Conservation (phyloP, 2,113 vertebrate species). For the Suricata suricatta region DNA sequence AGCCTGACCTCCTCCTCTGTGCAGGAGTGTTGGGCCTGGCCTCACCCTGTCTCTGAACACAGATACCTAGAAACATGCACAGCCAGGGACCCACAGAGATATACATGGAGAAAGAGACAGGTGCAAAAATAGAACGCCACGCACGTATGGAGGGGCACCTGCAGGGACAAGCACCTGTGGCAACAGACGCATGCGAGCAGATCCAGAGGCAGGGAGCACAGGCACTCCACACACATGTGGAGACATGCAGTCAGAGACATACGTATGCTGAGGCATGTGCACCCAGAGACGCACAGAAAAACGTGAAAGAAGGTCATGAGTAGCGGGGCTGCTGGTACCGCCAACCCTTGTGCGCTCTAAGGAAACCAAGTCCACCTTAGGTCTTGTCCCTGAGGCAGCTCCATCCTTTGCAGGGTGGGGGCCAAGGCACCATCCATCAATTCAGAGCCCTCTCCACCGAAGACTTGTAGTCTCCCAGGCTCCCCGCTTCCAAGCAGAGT, state of each 20-base stretch:
- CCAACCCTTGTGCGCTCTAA: neutral
- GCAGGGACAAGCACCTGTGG: constrained; percentile 69
- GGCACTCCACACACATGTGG: neutral
- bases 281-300: neutral
- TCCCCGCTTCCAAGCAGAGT: constrained; percentile 37
- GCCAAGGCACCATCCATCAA: neutral
- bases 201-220: neutral
- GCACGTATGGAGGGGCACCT: constrained; percentile 44
- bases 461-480: neutral
- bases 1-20: neutral
- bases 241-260: neutral
- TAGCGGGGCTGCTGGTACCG: neutral
- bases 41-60: neutral
- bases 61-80: constrained; percentile 39
- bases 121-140: constrained; percentile 62
- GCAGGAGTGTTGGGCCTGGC: neutral
- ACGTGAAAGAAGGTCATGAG: neutral
- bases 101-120: constrained; percentile 35
- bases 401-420: neutral
- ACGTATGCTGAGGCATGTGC: neutral
- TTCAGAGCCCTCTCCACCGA: neutral
- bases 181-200: neutral
- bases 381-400: neutral
- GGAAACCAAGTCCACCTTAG: neutral
- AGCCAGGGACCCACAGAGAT: neutral